phyloP scores from a whole-genome alignment of 2,797 vertebrate genomes.

The Amblyraja radiata region DNA sequence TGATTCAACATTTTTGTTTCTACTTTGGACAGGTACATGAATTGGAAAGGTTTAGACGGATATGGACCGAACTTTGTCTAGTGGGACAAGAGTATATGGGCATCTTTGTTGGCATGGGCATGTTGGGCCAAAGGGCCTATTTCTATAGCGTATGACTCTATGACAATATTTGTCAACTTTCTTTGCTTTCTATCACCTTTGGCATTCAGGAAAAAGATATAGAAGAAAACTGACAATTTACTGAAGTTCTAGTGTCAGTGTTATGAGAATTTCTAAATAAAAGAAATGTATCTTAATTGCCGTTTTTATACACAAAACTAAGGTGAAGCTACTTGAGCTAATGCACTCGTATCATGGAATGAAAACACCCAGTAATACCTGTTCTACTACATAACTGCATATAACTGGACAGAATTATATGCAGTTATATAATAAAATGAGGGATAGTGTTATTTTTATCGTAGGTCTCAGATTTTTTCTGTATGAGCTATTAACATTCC shows the following conservation, averaged over 20 bases:
- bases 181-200: not conserved
- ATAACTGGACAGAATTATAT: not conserved
- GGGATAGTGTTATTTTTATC: not conserved
- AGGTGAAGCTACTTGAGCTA: not conserved
- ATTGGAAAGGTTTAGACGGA: too few relatives aligned
- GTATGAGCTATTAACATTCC: too few relatives aligned
- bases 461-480: too few relatives aligned
- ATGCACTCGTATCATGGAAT: too few relatives aligned
- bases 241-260: not conserved
- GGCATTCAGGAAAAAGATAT: not conserved
- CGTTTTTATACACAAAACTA: not conserved
- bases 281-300: not conserved
- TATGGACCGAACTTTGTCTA: too few relatives aligned
- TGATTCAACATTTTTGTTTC: not conserved
- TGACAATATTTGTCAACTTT: too few relatives aligned
- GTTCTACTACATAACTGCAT: too few relatives aligned
- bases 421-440: not conserved
- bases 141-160: too few relatives aligned
- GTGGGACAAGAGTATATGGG: too few relatives aligned
- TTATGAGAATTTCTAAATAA: not conserved
- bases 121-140: too few relatives aligned
- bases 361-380: too few relatives aligned
- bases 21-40: not conserved
- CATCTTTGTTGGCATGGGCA: too few relatives aligned
- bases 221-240: not conserved